These are phyloP conservation scores for Centruroides sculpturatus DNA, from an alignment of 1,140 invertebrate species.

Conservation along the genomic window DNA sequence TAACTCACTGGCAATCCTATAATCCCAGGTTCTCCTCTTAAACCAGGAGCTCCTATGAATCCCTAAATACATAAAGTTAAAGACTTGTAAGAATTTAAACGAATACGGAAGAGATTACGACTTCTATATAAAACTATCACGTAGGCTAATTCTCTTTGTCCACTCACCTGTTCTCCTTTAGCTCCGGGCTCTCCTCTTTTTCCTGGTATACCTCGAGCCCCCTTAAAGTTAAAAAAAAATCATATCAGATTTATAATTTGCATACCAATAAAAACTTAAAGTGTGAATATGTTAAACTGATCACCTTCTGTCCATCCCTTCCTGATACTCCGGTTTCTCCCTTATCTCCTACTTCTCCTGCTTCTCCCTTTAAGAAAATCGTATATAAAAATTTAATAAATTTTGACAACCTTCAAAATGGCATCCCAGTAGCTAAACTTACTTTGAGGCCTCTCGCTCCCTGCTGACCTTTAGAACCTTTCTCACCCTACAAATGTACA, in stretches of 20 bases:
- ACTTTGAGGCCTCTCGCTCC: not conserved
- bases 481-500: not conserved
- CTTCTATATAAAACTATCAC: not conserved
- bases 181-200: slow-evolving; percentile 3
- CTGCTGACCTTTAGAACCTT: not conserved
- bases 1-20: slow-evolving; percentile 12
- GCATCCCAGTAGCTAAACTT: not conserved
- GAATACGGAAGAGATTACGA: not conserved
- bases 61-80: not conserved
- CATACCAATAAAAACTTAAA: too few relatives aligned
- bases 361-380: not conserved
- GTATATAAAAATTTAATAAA: too few relatives aligned
- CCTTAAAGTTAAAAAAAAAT: too few relatives aligned
- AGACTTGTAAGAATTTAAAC: not conserved
- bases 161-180: slow-evolving; percentile 8
- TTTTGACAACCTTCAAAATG: not conserved
- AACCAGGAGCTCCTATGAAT: slow-evolving; percentile 6
- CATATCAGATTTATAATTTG: too few relatives aligned
- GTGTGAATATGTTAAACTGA: too few relatives aligned
- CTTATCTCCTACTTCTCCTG: slow-evolving; percentile 4
- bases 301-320: slow-evolving; percentile 4
- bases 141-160: not conserved
- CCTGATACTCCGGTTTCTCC: slow-evolving; percentile 5
- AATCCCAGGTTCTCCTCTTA: slow-evolving; percentile 5
- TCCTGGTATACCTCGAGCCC: not conserved